These are phyloP conservation scores for Pandion haliaetus DNA, from an alignment of 2,113 vertebrate species.

Conservation along the genomic window DNA sequence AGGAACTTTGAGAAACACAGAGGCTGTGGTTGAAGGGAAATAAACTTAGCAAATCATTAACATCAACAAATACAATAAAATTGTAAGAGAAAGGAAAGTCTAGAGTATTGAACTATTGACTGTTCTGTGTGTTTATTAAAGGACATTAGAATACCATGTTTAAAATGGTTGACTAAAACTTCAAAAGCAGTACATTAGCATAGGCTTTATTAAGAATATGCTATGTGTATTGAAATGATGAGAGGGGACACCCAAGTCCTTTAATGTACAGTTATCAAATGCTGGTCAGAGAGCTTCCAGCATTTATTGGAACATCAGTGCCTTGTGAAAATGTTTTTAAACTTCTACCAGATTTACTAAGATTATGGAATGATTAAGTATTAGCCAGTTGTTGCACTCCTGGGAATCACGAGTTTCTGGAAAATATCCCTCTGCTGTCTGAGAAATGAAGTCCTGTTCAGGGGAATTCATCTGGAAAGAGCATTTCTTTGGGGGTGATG, in stretches of 20 bases:
- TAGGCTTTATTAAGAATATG: neutral
- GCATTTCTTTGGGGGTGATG: slow-evolving; percentile 53
- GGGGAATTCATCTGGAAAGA: slow-evolving; percentile 75
- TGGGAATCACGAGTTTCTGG: slow-evolving; percentile 59
- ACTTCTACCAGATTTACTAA: slow-evolving; percentile 3
- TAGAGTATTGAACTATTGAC: neutral
- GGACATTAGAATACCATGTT: neutral
- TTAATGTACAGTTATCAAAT: neutral
- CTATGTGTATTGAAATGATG: neutral
- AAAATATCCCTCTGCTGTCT: slow-evolving; percentile 63
- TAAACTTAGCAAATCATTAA: slow-evolving; percentile 27
- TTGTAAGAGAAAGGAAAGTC: neutral
- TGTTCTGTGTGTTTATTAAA: neutral
- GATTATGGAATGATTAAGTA: slow-evolving; percentile 47
- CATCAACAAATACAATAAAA: neutral
- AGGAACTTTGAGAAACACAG: neutral
- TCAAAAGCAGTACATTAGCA: neutral
- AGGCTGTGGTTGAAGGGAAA: neutral
- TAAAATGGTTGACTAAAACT: neutral
- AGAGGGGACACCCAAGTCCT: neutral
- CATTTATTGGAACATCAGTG: neutral
- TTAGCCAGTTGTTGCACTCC: slow-evolving; percentile 37
- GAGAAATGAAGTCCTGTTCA: slow-evolving; percentile 70
- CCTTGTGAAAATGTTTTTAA: slow-evolving; percentile 6
- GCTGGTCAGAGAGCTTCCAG: neutral